A percentile compares a stretch with the other conserved stretches of the same genome.
Evolutionary conservation across 1,140 invertebrate species (phyloP).

Genomic region (Pseudomyrmex concolor): DNA sequence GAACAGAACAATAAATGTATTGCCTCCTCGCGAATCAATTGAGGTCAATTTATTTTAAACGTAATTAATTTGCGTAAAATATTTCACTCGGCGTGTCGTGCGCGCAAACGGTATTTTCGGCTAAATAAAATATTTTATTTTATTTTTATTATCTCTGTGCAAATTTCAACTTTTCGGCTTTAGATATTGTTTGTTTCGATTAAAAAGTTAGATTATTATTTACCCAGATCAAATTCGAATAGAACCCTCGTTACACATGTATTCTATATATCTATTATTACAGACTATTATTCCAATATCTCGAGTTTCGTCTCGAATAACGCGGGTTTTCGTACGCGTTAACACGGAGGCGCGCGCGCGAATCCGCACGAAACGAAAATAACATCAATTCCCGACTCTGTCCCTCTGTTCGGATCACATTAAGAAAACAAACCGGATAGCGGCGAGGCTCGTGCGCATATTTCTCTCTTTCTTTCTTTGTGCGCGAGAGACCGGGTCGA

Average conservation of each 20-base stretch:
- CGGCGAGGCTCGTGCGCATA: not conserved
- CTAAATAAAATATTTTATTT: too few relatives aligned
- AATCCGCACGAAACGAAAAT: slow-evolving; percentile 46
- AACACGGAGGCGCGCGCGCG: slow-evolving; percentile 11
- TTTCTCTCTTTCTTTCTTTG: not conserved
- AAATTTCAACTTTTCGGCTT: too few relatives aligned
- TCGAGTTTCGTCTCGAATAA: slow-evolving; percentile 12
- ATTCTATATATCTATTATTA: too few relatives aligned
- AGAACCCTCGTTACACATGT: too few relatives aligned
- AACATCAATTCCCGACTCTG: slow-evolving; percentile 21
- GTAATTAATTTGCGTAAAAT: too few relatives aligned
- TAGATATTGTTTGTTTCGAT: too few relatives aligned
- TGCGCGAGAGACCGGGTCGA: not conserved
- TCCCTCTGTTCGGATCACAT: slow-evolving; percentile 47
- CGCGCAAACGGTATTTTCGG: not conserved
- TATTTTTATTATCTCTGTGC: too few relatives aligned
- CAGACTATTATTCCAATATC: not conserved
- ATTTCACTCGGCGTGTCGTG: not conserved
- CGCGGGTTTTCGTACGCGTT: slow-evolving; percentile 38
- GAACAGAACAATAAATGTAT: too few relatives aligned
- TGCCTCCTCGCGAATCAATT: too few relatives aligned
- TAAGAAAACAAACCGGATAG: slow-evolving; percentile 67
- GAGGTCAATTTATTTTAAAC: too few relatives aligned
- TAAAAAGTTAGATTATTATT: too few relatives aligned
- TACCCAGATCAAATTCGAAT: too few relatives aligned